Percentiles rank a stretch among this genome's conserved stretches.
Evolutionary conservation across 2,888 invertebrate genomes (phyloP).

Genomic region (Cybosia mesomella): DNA sequence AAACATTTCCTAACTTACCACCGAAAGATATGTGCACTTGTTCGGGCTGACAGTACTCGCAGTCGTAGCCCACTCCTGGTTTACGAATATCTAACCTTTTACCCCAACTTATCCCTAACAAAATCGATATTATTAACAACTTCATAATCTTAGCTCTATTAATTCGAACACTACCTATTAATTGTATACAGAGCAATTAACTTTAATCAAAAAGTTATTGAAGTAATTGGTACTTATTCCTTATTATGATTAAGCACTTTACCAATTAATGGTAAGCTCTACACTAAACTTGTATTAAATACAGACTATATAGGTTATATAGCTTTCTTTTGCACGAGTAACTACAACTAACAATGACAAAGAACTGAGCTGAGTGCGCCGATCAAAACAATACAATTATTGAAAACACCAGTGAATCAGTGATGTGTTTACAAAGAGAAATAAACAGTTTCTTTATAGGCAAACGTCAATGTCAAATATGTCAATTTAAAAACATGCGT

Average conservation of each 20-base stretch:
- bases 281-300: background rate
- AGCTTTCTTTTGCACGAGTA: background rate
- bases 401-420: background rate
- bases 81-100: conserved; percentile 8
- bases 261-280: background rate
- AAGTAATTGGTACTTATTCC: background rate
- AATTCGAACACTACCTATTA: background rate
- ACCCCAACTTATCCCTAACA: conserved; percentile 42
- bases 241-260: background rate
- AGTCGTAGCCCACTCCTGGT: conserved; percentile 56
- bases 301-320: background rate
- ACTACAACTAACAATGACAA: background rate
- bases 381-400: background rate
- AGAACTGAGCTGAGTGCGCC: background rate
- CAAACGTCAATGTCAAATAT: background rate
- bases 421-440: too few species aligned
- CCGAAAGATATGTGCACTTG: conserved; percentile 90
- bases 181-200: background rate
- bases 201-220: background rate
- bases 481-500: background rate
- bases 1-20: conserved; percentile 65
- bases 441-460: too few species aligned
- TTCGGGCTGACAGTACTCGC: conserved; percentile 87
- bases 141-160: conserved; percentile 44
- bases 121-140: conserved; percentile 45